These are phyloP conservation scores for Florisuga fusca DNA, from an alignment of 2,797 vertebrate genomes.

Conservation along the genomic window DNA sequence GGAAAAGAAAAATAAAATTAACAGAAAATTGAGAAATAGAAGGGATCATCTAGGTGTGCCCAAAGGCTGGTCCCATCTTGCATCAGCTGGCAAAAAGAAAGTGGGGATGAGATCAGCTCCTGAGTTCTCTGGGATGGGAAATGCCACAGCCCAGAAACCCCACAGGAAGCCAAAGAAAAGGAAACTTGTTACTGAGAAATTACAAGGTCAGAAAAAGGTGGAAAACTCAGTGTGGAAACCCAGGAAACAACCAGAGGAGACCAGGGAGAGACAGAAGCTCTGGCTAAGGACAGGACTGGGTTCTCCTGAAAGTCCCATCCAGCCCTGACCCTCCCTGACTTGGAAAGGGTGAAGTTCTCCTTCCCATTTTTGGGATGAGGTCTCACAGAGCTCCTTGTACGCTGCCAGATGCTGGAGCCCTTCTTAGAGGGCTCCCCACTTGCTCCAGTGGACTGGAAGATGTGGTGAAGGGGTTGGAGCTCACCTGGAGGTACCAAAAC, in stretches of 20 bases:
- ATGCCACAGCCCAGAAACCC: background rate
- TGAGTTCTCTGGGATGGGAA: background rate
- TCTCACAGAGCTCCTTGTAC: background rate
- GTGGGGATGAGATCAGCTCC: background rate
- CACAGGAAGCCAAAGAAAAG: background rate
- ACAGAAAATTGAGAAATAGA: background rate
- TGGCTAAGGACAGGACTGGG: fast-evolving
- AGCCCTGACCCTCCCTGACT: background rate
- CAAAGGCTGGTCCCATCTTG: background rate
- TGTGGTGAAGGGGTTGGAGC: background rate
- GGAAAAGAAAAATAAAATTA: background rate
- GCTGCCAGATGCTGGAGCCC: background rate
- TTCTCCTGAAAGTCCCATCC: background rate
- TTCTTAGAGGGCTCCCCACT: background rate
- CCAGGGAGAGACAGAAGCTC: background rate
- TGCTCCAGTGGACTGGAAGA: background rate
- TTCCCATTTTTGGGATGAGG: background rate
- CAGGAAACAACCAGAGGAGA: fast-evolving
- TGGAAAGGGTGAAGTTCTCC: background rate
- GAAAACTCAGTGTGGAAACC: background rate
- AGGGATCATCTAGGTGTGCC: background rate
- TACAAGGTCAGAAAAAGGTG: background rate
- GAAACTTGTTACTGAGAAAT: background rate
- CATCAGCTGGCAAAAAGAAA: background rate
- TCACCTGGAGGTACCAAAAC: background rate